Evolutionary conservation across 2,888 invertebrate species (phyloP), one percentile per base, ranked within the genome.

Genomic region (Icerya purchasi): DNA sequence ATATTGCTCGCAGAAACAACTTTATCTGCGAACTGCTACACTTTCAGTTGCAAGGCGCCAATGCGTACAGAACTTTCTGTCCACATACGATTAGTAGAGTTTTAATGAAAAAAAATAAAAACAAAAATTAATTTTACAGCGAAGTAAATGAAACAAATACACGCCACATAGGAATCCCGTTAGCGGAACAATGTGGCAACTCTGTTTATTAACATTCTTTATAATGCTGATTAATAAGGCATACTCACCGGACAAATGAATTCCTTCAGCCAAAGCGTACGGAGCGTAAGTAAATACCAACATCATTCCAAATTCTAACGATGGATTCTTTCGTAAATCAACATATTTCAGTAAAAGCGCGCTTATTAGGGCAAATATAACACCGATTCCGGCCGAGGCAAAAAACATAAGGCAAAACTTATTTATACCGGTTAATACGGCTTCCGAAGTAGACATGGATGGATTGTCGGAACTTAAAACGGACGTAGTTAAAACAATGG

Each of bases 131-230:
- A n/a, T n/a, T n/a, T n/a, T n/a, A n/a, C n/a, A n/a, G n/a, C n/a
- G n/a, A n/a, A n/a, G n/a, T n/a, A n/a, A n/a, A n/a, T n/a, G n/a
- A n/a, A n/a, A n/a, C n/a, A n/a, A n/a, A n/a, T n/a, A n/a, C n/a
- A n/a, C n/a, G n/a, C n/a, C n/a, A n/a, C n/a, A n/a, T n/a, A n/a
- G n/a, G n/a, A n/a, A n/a, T n/a, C n/a, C n/a, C n/a, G n/a, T n/a
- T n/a, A n/a, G n/a, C n/a, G n/a, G n/a, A n/a, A n/a, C 0, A 96
- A 96, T 98, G 98, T 98, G 1, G 94, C 94, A 69, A 98, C 92
- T 8, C 97, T 98, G 75, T 94, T 94, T 72, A 97, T 96, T 66
- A 98, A 74, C 68, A 98, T 98, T 5, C 98, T 96, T 97, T 98
- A 98, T 62, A 98, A 98, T 63, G 96, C 91, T 83, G 76, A 1